These are phyloP conservation scores for Cercocebus atys DNA, from an alignment of 2,113 vertebrate species.

Conservation along the genomic window DNA sequence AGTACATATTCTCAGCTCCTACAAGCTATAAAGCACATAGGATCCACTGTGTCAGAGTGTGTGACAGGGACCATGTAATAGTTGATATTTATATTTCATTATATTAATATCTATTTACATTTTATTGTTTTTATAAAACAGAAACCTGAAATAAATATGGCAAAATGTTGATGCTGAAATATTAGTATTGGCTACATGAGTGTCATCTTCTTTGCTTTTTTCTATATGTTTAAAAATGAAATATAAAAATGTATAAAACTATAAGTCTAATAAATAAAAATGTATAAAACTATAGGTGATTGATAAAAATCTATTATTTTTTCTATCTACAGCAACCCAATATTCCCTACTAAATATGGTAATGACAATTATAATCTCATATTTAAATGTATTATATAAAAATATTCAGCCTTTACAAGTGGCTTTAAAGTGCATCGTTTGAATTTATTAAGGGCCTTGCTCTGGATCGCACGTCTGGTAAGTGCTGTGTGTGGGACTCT, in stretches of 20 bases:
- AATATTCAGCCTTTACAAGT: neutral
- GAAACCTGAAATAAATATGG: neutral
- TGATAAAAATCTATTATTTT: neutral
- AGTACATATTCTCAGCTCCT: neutral
- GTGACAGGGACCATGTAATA: accelerated
- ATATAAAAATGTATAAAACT: neutral
- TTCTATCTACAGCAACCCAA: neutral
- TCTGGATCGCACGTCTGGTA: neutral
- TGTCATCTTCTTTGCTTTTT: neutral
- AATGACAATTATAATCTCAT: neutral
- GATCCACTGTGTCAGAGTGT: neutral
- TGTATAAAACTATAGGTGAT: neutral
- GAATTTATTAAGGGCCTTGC: neutral
- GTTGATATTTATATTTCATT: neutral
- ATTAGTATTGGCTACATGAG: neutral
- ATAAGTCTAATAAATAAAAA: neutral
- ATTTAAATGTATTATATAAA: neutral
- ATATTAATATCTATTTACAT: neutral
- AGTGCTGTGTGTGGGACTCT: neutral
- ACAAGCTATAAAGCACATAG: neutral
- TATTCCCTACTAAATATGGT: neutral
- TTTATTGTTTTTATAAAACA: neutral
- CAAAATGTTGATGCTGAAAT: neutral
- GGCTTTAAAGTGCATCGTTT: neutral
- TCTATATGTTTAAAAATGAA: neutral